Evolutionary conservation across 2,113 vertebrate genomes (phyloP).

Genomic region (Boulengeromyrus knoepffleri): DNA sequence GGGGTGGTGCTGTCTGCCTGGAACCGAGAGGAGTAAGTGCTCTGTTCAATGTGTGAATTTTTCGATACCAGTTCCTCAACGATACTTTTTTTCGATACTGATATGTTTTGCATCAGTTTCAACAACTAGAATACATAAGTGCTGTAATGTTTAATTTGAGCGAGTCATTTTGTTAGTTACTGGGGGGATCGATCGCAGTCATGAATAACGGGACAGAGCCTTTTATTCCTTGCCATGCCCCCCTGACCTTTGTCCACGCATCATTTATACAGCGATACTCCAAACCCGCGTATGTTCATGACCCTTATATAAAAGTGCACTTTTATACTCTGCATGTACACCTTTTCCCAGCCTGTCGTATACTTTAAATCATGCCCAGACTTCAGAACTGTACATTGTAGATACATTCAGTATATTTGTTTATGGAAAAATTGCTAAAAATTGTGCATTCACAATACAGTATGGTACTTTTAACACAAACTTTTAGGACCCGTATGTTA

Average conservation of each 20-base stretch:
- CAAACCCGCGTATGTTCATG: neutral
- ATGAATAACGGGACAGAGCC: too few species aligned
- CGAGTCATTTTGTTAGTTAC: too few species aligned
- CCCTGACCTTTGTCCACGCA: too few species aligned
- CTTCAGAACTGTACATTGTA: neutral
- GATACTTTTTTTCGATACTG: too few species aligned
- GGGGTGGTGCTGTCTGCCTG: conserved; percentile 56
- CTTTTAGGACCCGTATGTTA: neutral
- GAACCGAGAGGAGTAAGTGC: conserved; percentile 69
- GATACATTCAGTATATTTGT: too few species aligned
- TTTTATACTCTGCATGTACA: neutral
- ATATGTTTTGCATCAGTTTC: too few species aligned
- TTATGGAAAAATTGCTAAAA: too few species aligned
- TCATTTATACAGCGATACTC: neutral
- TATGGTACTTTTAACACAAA: neutral
- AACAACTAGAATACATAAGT: too few species aligned
- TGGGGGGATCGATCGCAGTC: too few species aligned
- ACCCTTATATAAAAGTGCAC: neutral
- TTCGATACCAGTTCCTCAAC: too few species aligned
- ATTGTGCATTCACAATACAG: neutral
- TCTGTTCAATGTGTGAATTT: neutral
- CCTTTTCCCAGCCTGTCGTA: neutral
- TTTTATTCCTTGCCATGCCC: too few species aligned
- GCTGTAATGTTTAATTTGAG: too few species aligned
- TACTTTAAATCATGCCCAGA: neutral